Conservation (phyloP, 2,797 vertebrate genomes). For the Leptoclinus maculatus region DNA sequence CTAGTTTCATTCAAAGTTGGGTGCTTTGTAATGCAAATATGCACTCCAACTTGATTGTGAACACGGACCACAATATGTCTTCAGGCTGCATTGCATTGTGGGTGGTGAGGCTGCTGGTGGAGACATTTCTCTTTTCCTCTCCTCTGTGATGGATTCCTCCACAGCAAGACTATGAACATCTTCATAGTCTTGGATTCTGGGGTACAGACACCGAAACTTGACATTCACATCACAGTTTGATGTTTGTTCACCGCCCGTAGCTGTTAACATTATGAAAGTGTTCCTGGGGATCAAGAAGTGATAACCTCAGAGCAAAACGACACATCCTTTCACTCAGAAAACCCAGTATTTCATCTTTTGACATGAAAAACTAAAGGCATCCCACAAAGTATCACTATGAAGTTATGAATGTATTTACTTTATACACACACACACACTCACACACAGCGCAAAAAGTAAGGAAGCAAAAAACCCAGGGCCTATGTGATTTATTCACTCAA, state of each 20-base stretch:
- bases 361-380: constrained; percentile 7
- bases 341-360: constrained; percentile 6
- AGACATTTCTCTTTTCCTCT: neutral
- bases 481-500: constrained; percentile 71
- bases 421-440: neutral
- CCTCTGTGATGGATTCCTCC: constrained; percentile 18
- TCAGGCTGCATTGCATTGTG: neutral
- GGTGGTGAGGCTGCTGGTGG: neutral
- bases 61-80: neutral
- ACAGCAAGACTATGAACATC: neutral
- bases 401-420: constrained; percentile 24
- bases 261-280: constrained; percentile 2
- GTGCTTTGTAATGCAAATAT: neutral
- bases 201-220: constrained; percentile 18
- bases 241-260: neutral
- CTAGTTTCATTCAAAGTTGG: neutral
- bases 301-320: constrained; percentile 6
- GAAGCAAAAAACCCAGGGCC: constrained; percentile 32
- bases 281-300: constrained; percentile 6
- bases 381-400: neutral
- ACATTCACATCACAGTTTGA: constrained; percentile 20
- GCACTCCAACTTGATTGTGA: neutral
- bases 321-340: constrained; percentile 2
- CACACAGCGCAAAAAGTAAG: neutral
- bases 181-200: constrained; percentile 17